Conservation (phyloP, 1,140 invertebrate genomes). For the Acromyrmex heyeri region DNA sequence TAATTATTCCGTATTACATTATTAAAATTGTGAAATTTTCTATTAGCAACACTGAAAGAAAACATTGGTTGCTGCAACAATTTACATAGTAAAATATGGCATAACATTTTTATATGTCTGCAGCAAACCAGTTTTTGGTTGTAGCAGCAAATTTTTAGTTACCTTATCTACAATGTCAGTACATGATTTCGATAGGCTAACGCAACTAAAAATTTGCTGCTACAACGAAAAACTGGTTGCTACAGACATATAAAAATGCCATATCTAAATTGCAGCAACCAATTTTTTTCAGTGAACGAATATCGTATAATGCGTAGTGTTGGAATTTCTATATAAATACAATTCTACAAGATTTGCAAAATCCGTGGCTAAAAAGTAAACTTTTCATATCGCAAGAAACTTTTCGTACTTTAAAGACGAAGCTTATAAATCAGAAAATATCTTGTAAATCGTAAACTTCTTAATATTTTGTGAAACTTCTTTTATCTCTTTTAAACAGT, state of each 20-base stretch:
- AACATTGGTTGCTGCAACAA: no score
- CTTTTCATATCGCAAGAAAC: not conserved
- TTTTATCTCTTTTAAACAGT: not conserved
- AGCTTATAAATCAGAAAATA: not conserved
- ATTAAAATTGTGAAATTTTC: not conserved
- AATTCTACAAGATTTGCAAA: not conserved
- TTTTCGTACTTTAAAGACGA: not conserved
- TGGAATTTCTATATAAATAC: not conserved
- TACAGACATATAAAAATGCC: no score
- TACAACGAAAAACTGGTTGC: no score
- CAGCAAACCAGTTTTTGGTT: no score
- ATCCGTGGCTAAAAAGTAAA: not conserved
- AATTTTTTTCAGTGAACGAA: not conserved
- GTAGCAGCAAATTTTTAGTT: no score
- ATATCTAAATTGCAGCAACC: no score
- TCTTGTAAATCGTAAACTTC: not conserved
- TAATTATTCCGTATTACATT: not conserved
- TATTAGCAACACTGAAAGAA: not conserved
- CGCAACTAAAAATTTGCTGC: no score
- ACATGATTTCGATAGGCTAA: no score
- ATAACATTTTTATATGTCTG: no score
- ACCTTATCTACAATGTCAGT: no score
- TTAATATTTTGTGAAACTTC: slow-evolving; percentile 4
- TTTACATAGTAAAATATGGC: no score
- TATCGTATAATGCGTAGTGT: not conserved